Conservation (phyloP, 1,140 invertebrate genomes). For the Drosophila lacteicornis region DNA sequence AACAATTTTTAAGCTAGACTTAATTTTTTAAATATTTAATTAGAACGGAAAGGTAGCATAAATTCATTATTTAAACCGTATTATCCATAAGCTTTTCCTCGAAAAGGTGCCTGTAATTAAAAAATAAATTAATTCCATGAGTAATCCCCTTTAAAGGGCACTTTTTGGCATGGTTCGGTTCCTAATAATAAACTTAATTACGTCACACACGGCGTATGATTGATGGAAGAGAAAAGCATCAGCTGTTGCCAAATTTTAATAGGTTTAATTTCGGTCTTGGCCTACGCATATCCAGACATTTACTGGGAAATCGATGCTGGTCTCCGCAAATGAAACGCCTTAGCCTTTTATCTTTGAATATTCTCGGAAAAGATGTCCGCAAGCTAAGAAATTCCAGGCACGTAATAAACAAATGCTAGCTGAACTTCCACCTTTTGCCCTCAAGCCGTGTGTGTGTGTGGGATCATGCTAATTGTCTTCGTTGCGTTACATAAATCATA, state of each 20-base stretch:
- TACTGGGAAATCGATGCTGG: conserved; percentile 9
- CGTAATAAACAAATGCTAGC: conserved; percentile 69
- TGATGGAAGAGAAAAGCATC: conserved; percentile 28
- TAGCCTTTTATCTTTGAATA: conserved; percentile 47
- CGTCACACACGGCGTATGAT: conserved; percentile 57
- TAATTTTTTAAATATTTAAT: background rate
- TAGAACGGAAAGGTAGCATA: background rate
- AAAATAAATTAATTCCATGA: background rate
- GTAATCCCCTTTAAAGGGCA: background rate
- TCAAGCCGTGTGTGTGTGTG: conserved; percentile 12
- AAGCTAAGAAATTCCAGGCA: conserved; percentile 62
- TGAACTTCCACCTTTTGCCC: conserved; percentile 55
- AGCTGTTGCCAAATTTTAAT: conserved; percentile 34
- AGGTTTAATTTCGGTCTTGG: conserved; percentile 26
- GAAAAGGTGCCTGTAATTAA: background rate
- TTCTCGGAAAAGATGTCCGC: conserved; percentile 18
- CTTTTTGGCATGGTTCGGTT: conserved; percentile 20
- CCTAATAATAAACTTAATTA: conserved; percentile 19
- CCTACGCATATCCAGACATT: background rate
- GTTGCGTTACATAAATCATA: conserved; percentile 72
- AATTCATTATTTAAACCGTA: background rate
- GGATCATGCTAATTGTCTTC: conserved; percentile 56
- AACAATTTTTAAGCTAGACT: too few relatives aligned
- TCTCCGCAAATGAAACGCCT: conserved; percentile 45
- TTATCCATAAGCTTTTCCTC: background rate